Base-by-base conservation (phyloP, 2,113 vertebrate genomes). In the Suricata suricatta region DNA sequence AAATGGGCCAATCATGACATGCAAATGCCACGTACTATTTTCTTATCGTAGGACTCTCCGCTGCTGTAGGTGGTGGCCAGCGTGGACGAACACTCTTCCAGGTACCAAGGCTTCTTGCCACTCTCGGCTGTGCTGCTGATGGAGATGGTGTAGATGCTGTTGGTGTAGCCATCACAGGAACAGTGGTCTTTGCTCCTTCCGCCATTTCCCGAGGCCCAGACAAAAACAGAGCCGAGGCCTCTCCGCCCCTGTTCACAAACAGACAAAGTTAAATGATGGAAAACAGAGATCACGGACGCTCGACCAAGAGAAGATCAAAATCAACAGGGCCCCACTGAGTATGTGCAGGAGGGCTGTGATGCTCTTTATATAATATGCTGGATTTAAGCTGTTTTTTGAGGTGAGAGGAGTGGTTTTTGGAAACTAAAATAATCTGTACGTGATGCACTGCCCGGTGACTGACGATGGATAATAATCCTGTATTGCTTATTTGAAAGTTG, bases 111-210 rank as follows among this genome's bases (percentile, higher is more conserved):
- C 93, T 99, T 99, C 97, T 99, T 99, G 11, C 99, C 99, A 1
- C 99, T 99, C 98, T 99, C 99, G 0, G 99, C 99, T 3, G 99
- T 99, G 98, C 99, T 99, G 98, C 99, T 99, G 98, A 99, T 99
- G 95, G 99, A 99, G 98, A 99, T 99, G 95, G 99, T 99, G 97
- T 99, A 99, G 98, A 99, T 99, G 97, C 99, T 99, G 97, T 99
- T 99, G 98, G 99, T 99, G 98, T 99, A 99, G 95, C 99, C 99
- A 0, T 99, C 99, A 71, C 99, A 99, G 44, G 99, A 99, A 96
- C 99, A 99, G 98, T 99, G 99, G 98, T 99, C 99, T 97, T 99
- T 99, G 98, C 99, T 99, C 93, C 99, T 99, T 41, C 99, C 99
- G 1, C 99, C 99, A 57, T 99, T 99, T 94, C 99, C 99, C 44